These are phyloP conservation scores for Craseonycteris thonglongyai DNA, from an alignment of 2,113 vertebrate genomes.

Conservation along the genomic window DNA sequence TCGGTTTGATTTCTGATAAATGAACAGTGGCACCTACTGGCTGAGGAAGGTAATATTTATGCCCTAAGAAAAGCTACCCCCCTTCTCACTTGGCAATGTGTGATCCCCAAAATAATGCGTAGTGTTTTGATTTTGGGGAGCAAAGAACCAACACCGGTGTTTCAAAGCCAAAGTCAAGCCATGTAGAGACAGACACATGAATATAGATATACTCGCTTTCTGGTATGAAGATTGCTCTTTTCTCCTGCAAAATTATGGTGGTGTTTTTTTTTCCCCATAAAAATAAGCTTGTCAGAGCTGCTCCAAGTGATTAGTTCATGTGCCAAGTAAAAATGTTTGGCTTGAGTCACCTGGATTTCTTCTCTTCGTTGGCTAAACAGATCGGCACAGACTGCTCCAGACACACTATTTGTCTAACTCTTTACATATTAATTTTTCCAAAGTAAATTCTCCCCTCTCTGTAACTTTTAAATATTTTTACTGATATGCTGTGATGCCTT, in stretches of 20 bases:
- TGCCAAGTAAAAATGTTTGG: background rate
- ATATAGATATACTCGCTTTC: slow-evolving; percentile 26
- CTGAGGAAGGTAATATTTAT: fast-evolving
- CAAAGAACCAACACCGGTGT: background rate
- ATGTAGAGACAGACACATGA: background rate
- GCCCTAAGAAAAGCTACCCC: background rate
- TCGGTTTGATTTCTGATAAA: background rate
- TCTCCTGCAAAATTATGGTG: slow-evolving; percentile 66
- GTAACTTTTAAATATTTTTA: background rate
- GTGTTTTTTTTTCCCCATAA: background rate
- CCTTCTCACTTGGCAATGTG: background rate
- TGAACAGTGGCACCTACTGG: slow-evolving; percentile 59
- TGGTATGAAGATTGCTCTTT: slow-evolving; percentile 69
- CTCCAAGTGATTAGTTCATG: background rate
- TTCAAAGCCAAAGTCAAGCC: background rate
- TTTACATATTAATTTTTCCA: background rate
- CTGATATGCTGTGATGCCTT: background rate
- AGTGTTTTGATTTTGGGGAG: background rate
- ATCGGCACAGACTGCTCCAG: background rate
- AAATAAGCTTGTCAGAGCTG: background rate
- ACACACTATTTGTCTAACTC: background rate
- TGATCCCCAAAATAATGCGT: background rate
- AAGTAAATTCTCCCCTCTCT: background rate
- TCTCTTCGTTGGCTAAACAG: background rate
- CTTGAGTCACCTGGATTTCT: slow-evolving; percentile 25